These are phyloP conservation scores for Xyliphius kryptos DNA, from an alignment of 2,113 vertebrate species.

Conservation along the genomic window DNA sequence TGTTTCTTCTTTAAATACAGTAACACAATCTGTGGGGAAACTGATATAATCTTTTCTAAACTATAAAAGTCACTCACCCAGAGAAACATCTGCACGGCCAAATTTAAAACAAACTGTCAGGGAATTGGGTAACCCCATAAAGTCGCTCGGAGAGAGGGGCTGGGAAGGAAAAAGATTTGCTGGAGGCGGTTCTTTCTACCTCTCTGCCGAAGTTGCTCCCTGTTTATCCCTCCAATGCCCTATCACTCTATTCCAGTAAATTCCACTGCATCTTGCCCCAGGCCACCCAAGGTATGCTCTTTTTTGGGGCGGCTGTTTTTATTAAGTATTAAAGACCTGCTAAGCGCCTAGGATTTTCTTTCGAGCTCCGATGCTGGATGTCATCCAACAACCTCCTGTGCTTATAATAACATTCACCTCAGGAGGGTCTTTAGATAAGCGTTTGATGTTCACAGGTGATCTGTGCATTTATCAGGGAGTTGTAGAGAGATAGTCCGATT, in stretches of 20 bases:
- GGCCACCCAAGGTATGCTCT: conserved; percentile 52
- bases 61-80: conserved; percentile 78
- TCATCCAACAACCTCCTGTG: conserved; percentile 12
- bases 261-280: conserved; percentile 56
- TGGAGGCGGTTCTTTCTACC: conserved; percentile 37
- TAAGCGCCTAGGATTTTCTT: conserved; percentile 31
- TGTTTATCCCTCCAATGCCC: conserved; percentile 29
- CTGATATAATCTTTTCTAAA: conserved; percentile 80
- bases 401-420: conserved; percentile 33
- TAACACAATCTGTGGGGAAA: conserved; percentile 75
- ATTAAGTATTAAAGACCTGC: conserved; percentile 45
- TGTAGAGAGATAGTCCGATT: not conserved
- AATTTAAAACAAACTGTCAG: conserved; percentile 80
- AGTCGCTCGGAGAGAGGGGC: conserved; percentile 49
- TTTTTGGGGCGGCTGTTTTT: conserved; percentile 46
- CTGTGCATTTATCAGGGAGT: not conserved
- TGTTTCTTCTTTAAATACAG: conserved; percentile 68
- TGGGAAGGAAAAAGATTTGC: conserved; percentile 29
- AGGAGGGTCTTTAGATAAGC: conserved; percentile 18
- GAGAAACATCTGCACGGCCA: conserved; percentile 77
- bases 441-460: conserved; percentile 34
- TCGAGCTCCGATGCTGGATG: conserved; percentile 12
- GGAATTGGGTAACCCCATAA: conserved; percentile 71
- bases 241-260: conserved; percentile 47
- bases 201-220: conserved; percentile 28